Evolutionary conservation across 1,140 invertebrate species (phyloP), one percentile per base, ranked within the genome.

Genomic region (Euura lappo): DNA sequence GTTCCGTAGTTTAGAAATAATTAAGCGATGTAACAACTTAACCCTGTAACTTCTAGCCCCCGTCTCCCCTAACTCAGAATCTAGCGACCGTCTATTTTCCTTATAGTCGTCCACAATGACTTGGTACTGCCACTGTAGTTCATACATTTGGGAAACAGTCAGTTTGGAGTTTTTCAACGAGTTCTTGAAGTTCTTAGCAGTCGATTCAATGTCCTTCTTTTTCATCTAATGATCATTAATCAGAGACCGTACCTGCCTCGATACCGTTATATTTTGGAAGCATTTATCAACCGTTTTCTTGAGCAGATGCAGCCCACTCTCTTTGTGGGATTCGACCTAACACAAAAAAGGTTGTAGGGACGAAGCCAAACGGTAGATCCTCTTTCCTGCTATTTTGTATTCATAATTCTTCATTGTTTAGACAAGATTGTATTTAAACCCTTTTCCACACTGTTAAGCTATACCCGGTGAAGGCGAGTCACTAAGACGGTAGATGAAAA

Each of bases 161-260:
- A 80, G 67, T 64, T 67, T 79, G 2, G 72, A 73, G 43, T 74
- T 75, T 28, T 73, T 65, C 5, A 82, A 73, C 45, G 80, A 74
- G 28, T 76, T 74, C 67, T 77, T 77, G 47, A 80, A 82, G 67
- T 82, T 82, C 13, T 70, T 74, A 3, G 77, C 68, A 6, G 79
- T 79, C 5, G 74, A 67, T 3, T 64, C 66, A 42, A 81, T 78
- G 47, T 82, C 78, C 45, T 77, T 76, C 64, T 69, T 77, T 42
- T 67, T 80, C 7, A 67, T 68, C 44, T 28, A 51, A 44, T 78
- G 68, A 68, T 78, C 74, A n/a, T 79, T 72, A 45, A 79, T 67
- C 28, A 75, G 13, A 7, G 47, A 13, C 42, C 73, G 71, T 28
- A 76, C 70, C 28, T 75, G 65, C 65, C 75, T 77, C 2, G 78